These are phyloP conservation scores for Campaea margaritaria DNA, from an alignment of 2,888 invertebrate species.

Conservation along the genomic window DNA sequence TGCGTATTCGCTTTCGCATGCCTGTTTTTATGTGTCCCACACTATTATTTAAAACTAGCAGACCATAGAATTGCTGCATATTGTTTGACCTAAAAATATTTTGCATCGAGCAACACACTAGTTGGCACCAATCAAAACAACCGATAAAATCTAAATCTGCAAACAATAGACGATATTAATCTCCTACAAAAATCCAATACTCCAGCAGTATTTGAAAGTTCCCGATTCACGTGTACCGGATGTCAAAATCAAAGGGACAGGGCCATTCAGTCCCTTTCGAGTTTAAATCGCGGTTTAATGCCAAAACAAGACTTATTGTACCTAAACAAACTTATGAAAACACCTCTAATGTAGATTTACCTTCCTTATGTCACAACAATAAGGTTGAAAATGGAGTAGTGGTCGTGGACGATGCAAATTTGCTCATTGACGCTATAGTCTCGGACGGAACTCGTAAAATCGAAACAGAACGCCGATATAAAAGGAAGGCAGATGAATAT, in stretches of 20 bases:
- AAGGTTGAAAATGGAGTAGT: conserved; percentile 51
- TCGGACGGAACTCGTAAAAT: conserved; percentile 76
- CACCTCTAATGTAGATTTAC: conserved; percentile 5
- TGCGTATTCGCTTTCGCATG: no score
- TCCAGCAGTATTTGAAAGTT: conserved; percentile 35
- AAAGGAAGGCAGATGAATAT: conserved; percentile 78
- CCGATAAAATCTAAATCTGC: conserved; percentile 10
- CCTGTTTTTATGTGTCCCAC: no score
- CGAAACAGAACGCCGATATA: conserved; percentile 75
- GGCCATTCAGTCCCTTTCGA: conserved; percentile 69
- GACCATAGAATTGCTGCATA: no score
- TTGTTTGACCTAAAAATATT: no score
- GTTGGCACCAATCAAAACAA: conserved; percentile 12
- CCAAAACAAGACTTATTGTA: conserved; percentile 72
- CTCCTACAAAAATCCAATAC: conserved; percentile 55
- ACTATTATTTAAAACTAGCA: no score
- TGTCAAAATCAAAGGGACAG: conserved; percentile 71
- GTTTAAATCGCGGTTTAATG: conserved; percentile 69
- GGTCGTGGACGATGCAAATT: conserved; percentile 51
- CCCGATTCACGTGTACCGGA: conserved; percentile 77
- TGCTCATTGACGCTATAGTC: conserved; percentile 69
- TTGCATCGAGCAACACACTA: no score
- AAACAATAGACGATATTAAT: conserved; percentile 31
- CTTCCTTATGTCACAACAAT: conserved; percentile 37
- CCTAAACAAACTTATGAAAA: conserved; percentile 46